phyloP scores from a whole-genome alignment of 2,113 vertebrate species.

The Leptobrachium leishanense region DNA sequence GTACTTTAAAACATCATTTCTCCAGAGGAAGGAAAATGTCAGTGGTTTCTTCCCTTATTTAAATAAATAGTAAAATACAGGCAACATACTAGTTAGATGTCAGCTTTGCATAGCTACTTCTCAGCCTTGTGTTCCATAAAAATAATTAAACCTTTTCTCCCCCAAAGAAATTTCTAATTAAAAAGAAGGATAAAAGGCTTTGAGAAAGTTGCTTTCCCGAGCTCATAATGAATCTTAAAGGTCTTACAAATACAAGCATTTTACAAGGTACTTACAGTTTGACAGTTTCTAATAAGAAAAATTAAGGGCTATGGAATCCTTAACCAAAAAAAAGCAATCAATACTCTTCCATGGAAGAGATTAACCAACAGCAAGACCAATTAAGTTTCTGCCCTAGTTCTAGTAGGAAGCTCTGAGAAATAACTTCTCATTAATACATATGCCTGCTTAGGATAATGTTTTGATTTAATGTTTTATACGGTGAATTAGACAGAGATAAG shows the following conservation, averaged over 20 bases:
- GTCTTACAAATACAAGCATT: conserved; percentile 49
- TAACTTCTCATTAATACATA: conserved; percentile 44
- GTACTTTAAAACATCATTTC: conserved; percentile 28
- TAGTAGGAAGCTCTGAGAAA: conserved; percentile 33
- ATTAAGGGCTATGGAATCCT: conserved; percentile 44
- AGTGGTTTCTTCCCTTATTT: conserved; percentile 37
- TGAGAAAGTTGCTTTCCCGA: conserved; percentile 44
- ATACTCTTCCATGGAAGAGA: conserved; percentile 37
- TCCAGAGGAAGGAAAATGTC: conserved; percentile 27
- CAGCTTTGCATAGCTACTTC: conserved; percentile 34
- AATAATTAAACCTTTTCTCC: conserved; percentile 33
- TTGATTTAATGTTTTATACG: conserved; percentile 30
- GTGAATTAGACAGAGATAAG: conserved; percentile 17
- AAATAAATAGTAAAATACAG: conserved; percentile 27
- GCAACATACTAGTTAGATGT: conserved; percentile 25
- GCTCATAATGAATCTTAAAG: conserved; percentile 48
- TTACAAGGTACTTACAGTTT: conserved; percentile 49
- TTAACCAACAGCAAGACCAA: conserved; percentile 49
- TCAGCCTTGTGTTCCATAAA: conserved; percentile 29
- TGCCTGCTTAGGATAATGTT: conserved; percentile 17
- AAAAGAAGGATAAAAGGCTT: conserved; percentile 42
- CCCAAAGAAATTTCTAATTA: conserved; percentile 35
- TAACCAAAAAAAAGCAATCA: conserved; percentile 45
- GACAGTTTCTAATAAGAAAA: conserved; percentile 50
- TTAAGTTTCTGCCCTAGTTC: conserved; percentile 50